Evolutionary conservation across 2,797 vertebrate genomes (phyloP).

Genomic region (Alcedo quadribrachys): DNA sequence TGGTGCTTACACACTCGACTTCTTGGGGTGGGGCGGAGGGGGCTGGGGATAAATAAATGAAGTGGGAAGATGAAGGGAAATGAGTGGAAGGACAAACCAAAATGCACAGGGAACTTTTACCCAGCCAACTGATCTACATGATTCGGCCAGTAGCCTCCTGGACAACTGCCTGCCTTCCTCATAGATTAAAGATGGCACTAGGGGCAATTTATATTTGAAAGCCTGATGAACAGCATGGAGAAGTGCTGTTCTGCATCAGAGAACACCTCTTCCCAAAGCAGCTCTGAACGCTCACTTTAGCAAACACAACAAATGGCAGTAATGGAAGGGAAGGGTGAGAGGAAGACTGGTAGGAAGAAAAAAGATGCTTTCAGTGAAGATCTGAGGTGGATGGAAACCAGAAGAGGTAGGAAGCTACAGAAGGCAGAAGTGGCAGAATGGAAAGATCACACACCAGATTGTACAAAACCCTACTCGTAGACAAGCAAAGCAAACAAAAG

Average conservation of each 20-base stretch:
- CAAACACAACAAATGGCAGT: not conserved
- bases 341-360: not conserved
- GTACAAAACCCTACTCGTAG: slow-evolving; percentile 13
- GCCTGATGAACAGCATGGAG: not conserved
- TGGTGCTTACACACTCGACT: slow-evolving; percentile 90
- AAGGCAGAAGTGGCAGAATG: slow-evolving; percentile 49
- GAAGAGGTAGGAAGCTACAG: slow-evolving; percentile 31
- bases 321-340: not conserved
- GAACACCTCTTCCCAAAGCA: not conserved
- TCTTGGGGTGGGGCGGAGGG: slow-evolving; percentile 98
- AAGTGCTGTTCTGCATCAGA: not conserved
- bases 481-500: not conserved
- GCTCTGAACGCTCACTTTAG: not conserved
- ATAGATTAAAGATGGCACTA: not conserved
- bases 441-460: slow-evolving; percentile 35
- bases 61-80: slow-evolving; percentile 76
- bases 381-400: slow-evolving; percentile 56
- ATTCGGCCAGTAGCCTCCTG: not conserved
- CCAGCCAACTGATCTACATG: slow-evolving; percentile 7
- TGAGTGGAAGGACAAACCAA: slow-evolving; percentile 75
- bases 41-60: slow-evolving; percentile 89
- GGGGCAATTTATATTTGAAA: slow-evolving; percentile 3
- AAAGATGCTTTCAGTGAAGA: slow-evolving; percentile 33
- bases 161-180: not conserved
- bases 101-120: slow-evolving; percentile 71